These are phyloP conservation scores for Gadus chalcogrammus DNA, from an alignment of 2,113 vertebrate species.

Conservation along the genomic window DNA sequence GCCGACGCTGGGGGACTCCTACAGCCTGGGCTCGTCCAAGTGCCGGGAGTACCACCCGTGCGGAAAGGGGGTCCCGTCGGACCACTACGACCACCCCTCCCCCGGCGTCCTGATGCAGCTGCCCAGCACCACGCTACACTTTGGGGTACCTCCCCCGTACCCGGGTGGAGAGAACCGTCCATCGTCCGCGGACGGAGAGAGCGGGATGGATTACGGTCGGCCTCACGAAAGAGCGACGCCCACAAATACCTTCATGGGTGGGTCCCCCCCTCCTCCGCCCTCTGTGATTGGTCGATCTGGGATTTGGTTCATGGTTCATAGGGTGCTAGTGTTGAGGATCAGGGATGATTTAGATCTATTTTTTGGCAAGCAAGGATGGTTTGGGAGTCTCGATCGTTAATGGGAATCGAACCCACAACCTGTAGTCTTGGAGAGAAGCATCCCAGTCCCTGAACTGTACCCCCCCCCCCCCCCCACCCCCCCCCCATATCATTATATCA, in stretches of 20 bases:
- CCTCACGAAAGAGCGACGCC: constrained; percentile 60
- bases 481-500: too few species aligned
- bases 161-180: constrained; percentile 52
- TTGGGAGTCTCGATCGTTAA: too few species aligned
- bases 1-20: constrained; percentile 67
- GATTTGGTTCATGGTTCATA: too few species aligned
- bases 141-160: constrained; percentile 47
- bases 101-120: constrained; percentile 60
- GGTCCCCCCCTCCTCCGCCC: constrained; percentile 33
- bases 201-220: constrained; percentile 58
- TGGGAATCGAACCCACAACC: too few species aligned
- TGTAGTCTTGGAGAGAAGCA: too few species aligned
- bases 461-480: too few species aligned
- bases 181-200: constrained; percentile 57
- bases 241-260: constrained; percentile 84
- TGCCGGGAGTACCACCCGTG: constrained; percentile 73
- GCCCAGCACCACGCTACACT: constrained; percentile 53
- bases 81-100: constrained; percentile 53
- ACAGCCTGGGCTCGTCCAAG: constrained; percentile 66
- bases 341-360: too few species aligned
- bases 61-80: constrained; percentile 72
- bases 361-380: too few species aligned
- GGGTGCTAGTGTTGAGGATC: too few species aligned
- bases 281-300: not conserved
- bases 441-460: too few species aligned